phyloP scores from a whole-genome alignment of 2,797 vertebrate species.

The Enteromius unitaeniatus region DNA sequence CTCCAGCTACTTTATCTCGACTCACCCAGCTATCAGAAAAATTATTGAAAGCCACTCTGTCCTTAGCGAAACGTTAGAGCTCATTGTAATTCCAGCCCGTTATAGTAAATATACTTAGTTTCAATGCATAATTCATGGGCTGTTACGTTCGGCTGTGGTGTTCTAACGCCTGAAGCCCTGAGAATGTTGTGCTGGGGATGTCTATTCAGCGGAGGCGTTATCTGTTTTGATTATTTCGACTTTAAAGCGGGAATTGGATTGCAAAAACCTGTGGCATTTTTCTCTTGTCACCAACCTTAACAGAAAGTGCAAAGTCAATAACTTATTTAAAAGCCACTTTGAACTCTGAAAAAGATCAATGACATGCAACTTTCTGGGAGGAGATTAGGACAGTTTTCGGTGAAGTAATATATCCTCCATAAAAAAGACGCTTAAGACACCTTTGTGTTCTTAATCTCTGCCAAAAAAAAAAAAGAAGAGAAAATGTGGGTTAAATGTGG shows the following conservation, averaged over 20 bases:
- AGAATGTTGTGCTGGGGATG: conserved; percentile 8
- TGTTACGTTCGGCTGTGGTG: conserved; percentile 15
- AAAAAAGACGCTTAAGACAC: background rate
- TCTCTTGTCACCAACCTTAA: conserved; percentile 1
- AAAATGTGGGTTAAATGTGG: background rate
- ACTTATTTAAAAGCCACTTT: conserved; percentile 42
- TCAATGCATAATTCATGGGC: conserved; percentile 41
- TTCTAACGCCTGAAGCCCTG: conserved; percentile 14
- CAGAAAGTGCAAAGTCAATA: conserved; percentile 35
- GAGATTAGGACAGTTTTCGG: conserved; percentile 17
- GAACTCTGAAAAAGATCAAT: conserved; percentile 20
- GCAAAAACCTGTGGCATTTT: conserved; percentile 32
- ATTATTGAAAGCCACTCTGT: conserved; percentile 79
- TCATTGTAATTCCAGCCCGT: conserved; percentile 64
- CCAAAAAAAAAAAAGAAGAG: background rate
- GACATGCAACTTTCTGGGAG: conserved; percentile 23
- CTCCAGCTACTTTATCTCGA: conserved; percentile 70
- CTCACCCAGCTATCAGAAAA: conserved; percentile 72
- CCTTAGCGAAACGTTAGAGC: conserved; percentile 65
- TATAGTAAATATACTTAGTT: conserved; percentile 49
- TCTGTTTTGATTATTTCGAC: conserved; percentile 33
- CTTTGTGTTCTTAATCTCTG: conserved; percentile 27
- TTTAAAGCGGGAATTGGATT: conserved; percentile 18
- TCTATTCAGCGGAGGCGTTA: background rate
- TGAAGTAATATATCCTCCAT: background rate